Percentiles rank a stretch among this genome's conserved stretches.
Conservation (phyloP, 1,140 invertebrate genomes). For the Reticulitermes speratus region DNA sequence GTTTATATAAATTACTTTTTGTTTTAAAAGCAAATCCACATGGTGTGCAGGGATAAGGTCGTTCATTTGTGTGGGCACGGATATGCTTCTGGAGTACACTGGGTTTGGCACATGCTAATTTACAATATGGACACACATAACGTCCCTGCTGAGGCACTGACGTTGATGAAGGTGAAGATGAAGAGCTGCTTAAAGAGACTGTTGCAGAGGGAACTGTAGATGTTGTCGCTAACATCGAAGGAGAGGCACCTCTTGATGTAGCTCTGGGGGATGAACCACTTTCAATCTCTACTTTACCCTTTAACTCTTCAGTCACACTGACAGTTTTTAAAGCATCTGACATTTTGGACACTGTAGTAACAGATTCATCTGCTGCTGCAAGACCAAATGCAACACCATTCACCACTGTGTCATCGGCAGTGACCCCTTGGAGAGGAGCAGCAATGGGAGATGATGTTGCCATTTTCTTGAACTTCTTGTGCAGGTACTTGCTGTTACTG, state of each 20-base stretch:
- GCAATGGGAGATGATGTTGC: constrained; percentile 48
- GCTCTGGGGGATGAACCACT: not conserved
- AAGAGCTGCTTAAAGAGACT: not conserved
- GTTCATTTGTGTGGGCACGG: constrained; percentile 87
- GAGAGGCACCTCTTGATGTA: constrained; percentile 4
- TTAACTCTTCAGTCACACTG: not conserved
- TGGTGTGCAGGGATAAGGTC: constrained; percentile 83
- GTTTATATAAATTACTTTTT: constrained; percentile 91
- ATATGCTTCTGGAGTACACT: constrained; percentile 92
- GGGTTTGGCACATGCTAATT: constrained; percentile 86
- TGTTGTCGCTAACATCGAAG: not conserved
- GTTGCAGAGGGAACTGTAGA: not conserved
- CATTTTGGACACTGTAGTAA: not conserved
- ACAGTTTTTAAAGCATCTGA: not conserved
- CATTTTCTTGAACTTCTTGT: constrained; percentile 90
- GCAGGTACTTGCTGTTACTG: constrained; percentile 66
- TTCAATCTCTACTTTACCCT: not conserved
- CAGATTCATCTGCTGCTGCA: not conserved
- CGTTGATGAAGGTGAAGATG: not conserved
- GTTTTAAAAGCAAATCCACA: constrained; percentile 94
- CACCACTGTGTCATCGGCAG: not conserved
- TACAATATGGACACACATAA: constrained; percentile 85
- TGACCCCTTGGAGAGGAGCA: constrained; percentile 29
- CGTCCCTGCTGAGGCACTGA: constrained; percentile 39
- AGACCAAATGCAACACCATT: not conserved